A percentile compares a stretch with the other conserved stretches of the same genome.
Conservation (phyloP, 2,113 vertebrate species). For the Rhagologus leucostigma region DNA sequence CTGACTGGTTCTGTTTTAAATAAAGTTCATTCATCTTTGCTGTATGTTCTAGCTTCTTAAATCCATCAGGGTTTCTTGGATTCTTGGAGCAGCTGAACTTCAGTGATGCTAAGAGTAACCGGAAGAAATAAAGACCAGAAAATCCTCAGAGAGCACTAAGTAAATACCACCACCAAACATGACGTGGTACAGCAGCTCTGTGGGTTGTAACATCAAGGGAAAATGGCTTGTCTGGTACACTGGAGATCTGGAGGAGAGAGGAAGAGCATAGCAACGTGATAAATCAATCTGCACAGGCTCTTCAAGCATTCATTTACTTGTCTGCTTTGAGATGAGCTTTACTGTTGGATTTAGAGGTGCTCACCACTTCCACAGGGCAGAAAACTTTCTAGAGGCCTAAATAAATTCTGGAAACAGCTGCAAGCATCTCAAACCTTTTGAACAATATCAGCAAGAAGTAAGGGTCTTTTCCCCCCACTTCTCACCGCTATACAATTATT, state of each 20-base stretch:
- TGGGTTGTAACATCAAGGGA: not conserved
- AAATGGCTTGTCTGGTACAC: not conserved
- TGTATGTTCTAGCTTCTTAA: not conserved
- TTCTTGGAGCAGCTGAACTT: not conserved
- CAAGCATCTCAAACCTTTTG: not conserved
- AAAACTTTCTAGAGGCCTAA: not conserved
- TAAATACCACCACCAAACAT: not conserved
- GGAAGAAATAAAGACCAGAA: not conserved
- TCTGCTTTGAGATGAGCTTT: not conserved
- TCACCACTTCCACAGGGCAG: not conserved
- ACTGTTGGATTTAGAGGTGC: not conserved
- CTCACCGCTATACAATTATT: not conserved
- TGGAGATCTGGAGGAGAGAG: not conserved
- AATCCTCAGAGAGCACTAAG: not conserved
- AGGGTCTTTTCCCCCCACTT: not conserved
- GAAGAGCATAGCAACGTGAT: rapidly evolving
- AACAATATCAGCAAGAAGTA: not conserved
- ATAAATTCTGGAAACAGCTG: not conserved
- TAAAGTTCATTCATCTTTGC: not conserved
- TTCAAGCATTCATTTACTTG: not conserved
- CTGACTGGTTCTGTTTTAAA: not conserved
- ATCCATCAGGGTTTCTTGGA: not conserved
- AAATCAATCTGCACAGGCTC: not conserved
- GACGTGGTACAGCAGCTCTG: not conserved
- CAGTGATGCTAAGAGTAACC: not conserved